Evolutionary conservation across 2,797 vertebrate species (phyloP).

Genomic region (Etheostoma perlongum): DNA sequence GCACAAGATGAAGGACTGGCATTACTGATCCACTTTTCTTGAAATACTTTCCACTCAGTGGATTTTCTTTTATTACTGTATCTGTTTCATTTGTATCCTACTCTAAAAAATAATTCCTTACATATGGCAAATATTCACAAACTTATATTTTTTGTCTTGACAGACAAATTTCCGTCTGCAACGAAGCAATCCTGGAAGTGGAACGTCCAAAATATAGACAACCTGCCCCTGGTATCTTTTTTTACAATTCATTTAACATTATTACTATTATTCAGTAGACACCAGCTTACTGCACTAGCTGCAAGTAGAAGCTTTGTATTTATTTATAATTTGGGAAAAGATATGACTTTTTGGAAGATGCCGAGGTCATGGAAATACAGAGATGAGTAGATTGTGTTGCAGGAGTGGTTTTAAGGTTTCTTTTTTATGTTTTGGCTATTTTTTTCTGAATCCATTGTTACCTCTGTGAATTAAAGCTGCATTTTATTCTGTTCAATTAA

Average conservation of each 20-base stretch:
- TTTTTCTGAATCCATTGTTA: background rate
- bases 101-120: slow-evolving; percentile 9
- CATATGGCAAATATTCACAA: background rate
- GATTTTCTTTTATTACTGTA: slow-evolving; percentile 20
- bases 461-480: background rate
- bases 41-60: background rate
- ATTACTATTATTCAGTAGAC: no score
- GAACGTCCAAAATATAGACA: no score
- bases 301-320: background rate
- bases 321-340: background rate
- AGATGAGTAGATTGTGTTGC: background rate
- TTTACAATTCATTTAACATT: background rate
- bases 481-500: background rate
- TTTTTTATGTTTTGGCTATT: background rate
- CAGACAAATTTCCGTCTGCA: no score
- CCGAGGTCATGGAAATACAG: background rate
- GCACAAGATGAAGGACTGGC: background rate
- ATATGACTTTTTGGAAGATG: background rate
- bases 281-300: background rate
- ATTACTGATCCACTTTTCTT: background rate
- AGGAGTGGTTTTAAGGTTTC: no score
- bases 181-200: no score
- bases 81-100: slow-evolving; percentile 29
- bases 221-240: background rate
- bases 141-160: background rate